A percentile compares a stretch with the other conserved stretches of the same genome.
Conservation (phyloP, 2,888 invertebrate species). For the Dendrolimus pini region DNA sequence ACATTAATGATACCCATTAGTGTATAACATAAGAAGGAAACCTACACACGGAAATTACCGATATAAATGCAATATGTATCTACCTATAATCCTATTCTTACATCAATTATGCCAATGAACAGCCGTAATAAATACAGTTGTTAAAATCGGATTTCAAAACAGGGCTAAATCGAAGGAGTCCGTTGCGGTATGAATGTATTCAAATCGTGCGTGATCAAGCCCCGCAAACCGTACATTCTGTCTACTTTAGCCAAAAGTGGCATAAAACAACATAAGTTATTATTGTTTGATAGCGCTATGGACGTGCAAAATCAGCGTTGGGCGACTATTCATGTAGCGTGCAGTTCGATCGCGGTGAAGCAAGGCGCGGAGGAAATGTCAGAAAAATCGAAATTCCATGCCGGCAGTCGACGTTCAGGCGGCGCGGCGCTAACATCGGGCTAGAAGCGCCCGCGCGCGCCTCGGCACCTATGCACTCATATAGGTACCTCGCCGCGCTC, state of each 20-base stretch:
- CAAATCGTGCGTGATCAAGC: constrained; percentile 50
- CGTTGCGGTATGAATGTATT: constrained; percentile 28
- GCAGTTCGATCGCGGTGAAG: constrained; percentile 70
- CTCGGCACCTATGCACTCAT: constrained; percentile 19
- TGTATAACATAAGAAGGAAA: too few relatives aligned
- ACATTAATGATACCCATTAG: too few relatives aligned
- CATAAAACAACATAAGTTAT: constrained; percentile 53
- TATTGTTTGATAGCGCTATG: constrained; percentile 35
- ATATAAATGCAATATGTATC: too few relatives aligned
- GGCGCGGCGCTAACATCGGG: constrained; percentile 68
- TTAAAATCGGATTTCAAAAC: constrained; percentile 21
- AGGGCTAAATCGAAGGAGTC: constrained; percentile 29
- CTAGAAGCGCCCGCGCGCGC: constrained; percentile 63
- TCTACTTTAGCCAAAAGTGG: constrained; percentile 42
- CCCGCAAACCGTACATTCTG: constrained; percentile 34
- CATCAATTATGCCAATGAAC: too few relatives aligned
- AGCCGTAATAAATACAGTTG: background rate
- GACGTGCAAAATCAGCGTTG: constrained; percentile 68
- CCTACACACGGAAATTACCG: too few relatives aligned
- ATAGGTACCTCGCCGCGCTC: constrained; percentile 24
- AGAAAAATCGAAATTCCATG: constrained; percentile 76
- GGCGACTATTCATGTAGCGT: constrained; percentile 58
- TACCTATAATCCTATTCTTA: too few relatives aligned
- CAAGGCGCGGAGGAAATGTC: constrained; percentile 75
- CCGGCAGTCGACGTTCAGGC: constrained; percentile 70